Conservation (phyloP, 2,888 invertebrate genomes). For the Cylindroiulus punctatus region DNA sequence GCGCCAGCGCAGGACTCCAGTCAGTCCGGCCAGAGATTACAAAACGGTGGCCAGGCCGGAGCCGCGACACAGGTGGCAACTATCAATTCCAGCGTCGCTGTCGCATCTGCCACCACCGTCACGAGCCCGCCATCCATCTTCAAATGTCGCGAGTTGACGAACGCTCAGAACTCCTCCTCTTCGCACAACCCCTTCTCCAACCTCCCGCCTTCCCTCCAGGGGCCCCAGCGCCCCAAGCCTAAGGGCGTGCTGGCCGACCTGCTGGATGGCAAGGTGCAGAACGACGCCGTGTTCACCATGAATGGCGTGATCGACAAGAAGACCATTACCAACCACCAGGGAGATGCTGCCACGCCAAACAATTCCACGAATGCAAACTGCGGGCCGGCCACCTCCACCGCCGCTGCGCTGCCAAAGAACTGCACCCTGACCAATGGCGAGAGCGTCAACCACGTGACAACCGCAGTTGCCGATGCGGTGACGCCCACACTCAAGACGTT, state of each 20-base stretch:
- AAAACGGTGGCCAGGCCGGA: conserved; percentile 22
- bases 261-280: conserved; percentile 78
- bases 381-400: neutral
- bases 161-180: conserved; percentile 52
- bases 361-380: conserved; percentile 31
- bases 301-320: conserved; percentile 68
- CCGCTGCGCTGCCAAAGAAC: conserved; percentile 40
- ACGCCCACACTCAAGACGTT: neutral
- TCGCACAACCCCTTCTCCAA: conserved; percentile 49
- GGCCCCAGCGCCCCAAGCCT: conserved; percentile 54
- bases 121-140: conserved; percentile 52
- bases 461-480: neutral
- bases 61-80: neutral
- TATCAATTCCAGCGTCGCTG: neutral
- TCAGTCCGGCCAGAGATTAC: conserved; percentile 23
- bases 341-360: conserved; percentile 3
- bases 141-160: conserved; percentile 54
- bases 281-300: conserved; percentile 68
- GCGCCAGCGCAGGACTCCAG: neutral
- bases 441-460: conserved; percentile 43
- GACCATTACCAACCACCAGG: conserved; percentile 51
- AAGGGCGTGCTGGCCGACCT: conserved; percentile 79
- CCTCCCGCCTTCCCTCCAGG: conserved; percentile 48
- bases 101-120: neutral
- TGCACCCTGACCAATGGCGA: conserved; percentile 53